Evolutionary conservation across 2,888 invertebrate genomes (phyloP), one percentile per base, ranked within the genome.

Genomic region (Phymatocera aterrima): DNA sequence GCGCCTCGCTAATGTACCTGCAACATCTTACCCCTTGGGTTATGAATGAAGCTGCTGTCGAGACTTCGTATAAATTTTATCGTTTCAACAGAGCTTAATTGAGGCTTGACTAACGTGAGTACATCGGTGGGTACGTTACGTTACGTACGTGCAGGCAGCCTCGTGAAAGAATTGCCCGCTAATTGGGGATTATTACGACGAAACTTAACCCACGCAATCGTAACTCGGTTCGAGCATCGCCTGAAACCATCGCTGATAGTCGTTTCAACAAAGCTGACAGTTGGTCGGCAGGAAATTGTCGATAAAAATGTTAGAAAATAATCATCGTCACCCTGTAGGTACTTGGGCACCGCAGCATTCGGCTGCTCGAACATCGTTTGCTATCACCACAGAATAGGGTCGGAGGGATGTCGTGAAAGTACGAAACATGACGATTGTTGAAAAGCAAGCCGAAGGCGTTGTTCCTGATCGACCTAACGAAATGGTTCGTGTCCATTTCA

Each of bases 1-100:
- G 70, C 48, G 64, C 75, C 40, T 70, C 80, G 80, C 80, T 83
- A 82, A 81, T 83, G 81, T 80, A 79, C 79, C 81, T 79, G 80
- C 80, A 82, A 79, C 80, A 65, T 79, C 79, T 79, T 80, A 80
- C 15, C 74, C 77, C 77, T 72, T 74, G 80, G 80, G 80, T 79
- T 80, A 78, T 81, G 60, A 74, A 78, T 82, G 78, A 79, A 78
- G 79, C 72, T 78, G 54, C 75, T 72, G 77, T 78, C 34, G 31
- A 65, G 60, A 51, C 60, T 80, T 34, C 1, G 24, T 68, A 28
- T 12, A 68, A 68, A 68, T 68, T 46, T 68, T 46, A 68, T 46
- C 68, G 43, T 46, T 43, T 18, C 68, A 68, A 68, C 46, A 68
- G 46, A 68, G 68, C 46, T 46, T 46, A 68, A 68, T 68, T 68